Evolutionary conservation across 1,140 invertebrate species (phyloP).

Genomic region (Cherax destructor): DNA sequence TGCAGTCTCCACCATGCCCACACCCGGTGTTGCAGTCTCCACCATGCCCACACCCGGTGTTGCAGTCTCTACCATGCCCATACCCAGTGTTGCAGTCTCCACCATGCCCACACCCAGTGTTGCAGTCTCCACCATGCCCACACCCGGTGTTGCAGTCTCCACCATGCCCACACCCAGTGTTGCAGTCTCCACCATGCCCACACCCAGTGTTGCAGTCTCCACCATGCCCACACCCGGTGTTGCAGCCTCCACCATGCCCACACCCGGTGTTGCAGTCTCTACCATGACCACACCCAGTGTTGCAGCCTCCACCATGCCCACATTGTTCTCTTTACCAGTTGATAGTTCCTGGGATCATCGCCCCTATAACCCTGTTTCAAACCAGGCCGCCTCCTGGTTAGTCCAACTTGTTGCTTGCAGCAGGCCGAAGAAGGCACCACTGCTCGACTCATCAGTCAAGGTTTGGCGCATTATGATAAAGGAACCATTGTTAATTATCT

Average conservation of each 20-base stretch:
- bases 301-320: not conserved
- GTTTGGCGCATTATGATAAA: no score
- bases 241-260: not conserved
- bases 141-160: no score
- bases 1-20: not conserved
- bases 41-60: no score
- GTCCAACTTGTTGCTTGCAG: no score
- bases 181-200: not conserved
- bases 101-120: not conserved
- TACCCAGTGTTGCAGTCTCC: not conserved
- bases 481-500: no score
- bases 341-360: no score
- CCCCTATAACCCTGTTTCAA: no score
- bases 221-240: no score
- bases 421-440: no score
- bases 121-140: not conserved
- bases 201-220: not conserved
- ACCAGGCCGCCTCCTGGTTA: no score
- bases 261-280: not conserved
- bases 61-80: not conserved
- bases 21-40: not conserved
- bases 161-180: not conserved
- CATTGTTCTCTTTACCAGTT: no score
- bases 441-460: no score
- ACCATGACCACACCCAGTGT: not conserved